Evolutionary conservation across 1,140 invertebrate species (phyloP).

Genomic region (Trypoxylus dichotomus): DNA sequence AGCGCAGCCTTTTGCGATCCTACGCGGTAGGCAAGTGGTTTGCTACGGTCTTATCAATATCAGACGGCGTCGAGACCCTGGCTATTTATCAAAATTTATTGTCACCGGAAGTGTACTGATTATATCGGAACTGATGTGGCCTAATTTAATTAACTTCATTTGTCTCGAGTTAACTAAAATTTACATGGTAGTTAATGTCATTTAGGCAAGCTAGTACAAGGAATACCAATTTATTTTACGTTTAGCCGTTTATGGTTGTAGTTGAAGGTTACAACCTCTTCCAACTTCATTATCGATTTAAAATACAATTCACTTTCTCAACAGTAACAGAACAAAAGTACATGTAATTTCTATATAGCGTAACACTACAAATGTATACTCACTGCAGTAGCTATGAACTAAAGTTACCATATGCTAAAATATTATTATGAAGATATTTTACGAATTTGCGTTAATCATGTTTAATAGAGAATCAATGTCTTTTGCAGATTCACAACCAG

Average conservation of each 20-base stretch:
- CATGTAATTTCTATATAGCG: no score
- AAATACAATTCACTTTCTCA: no score
- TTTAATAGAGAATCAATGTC: no score
- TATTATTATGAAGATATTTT: no score
- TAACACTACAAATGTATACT: no score
- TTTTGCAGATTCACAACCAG: no score
- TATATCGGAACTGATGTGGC: constrained; percentile 23
- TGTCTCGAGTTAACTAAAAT: neutral
- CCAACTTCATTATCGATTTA: no score
- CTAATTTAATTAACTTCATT: constrained; percentile 18
- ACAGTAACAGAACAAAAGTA: no score
- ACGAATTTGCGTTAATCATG: no score
- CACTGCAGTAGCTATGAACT: no score
- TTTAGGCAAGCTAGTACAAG: neutral
- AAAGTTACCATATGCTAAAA: no score
- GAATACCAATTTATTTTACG: neutral
- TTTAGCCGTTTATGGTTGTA: neutral
- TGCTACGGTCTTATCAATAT: constrained; percentile 5
- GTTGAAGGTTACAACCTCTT: neutral
- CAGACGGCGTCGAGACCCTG: neutral
- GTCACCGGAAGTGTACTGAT: constrained; percentile 17
- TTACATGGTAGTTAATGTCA: constrained; percentile 13
- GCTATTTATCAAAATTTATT: constrained; percentile 21
- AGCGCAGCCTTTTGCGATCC: constrained; percentile 6
- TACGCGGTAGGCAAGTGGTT: constrained; percentile 4